Percentiles rank a stretch among this genome's conserved stretches.
phyloP scores from a whole-genome alignment of 2,113 vertebrate species.

The Nansenia antarctica region DNA sequence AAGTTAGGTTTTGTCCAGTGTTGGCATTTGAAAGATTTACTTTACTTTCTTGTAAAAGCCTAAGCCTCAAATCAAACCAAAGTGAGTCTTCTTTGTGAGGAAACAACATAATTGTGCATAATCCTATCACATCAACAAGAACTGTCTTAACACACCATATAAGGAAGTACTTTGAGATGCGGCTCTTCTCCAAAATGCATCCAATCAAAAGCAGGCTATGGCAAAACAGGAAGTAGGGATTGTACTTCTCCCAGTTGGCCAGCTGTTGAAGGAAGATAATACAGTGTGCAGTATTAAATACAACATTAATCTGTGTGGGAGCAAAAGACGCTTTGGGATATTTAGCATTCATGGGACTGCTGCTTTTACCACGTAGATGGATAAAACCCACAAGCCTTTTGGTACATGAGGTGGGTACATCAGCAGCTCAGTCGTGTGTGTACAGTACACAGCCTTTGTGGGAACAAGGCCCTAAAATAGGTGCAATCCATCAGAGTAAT shows the following conservation, averaged over 20 bases:
- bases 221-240: constrained; percentile 60
- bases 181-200: constrained; percentile 18
- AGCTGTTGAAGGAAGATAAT: constrained; percentile 39
- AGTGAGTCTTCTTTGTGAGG: constrained; percentile 3
- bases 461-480: constrained; percentile 57
- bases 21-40: not conserved
- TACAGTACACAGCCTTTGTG: constrained; percentile 38
- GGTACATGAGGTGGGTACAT: constrained; percentile 41
- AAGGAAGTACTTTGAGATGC: constrained; percentile 53
- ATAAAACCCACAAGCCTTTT: constrained; percentile 12
- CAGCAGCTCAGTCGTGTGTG: constrained; percentile 46
- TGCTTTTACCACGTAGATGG: constrained; percentile 14
- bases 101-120: constrained; percentile 7
- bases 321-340: constrained; percentile 39
- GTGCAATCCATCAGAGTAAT: constrained; percentile 60
- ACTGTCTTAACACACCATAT: constrained; percentile 53
- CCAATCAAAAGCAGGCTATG: constrained; percentile 50
- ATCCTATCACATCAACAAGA: constrained; percentile 29
- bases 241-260: constrained; percentile 36
- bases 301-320: constrained; percentile 27
- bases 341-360: constrained; percentile 20
- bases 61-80: not conserved
- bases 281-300: too few species aligned
- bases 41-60: not conserved
- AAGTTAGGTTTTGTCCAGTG: constrained; percentile 6